Evolutionary conservation across 2,113 vertebrate genomes (phyloP), one percentile per base, ranked within the genome.

Genomic region (Psittacus erithacus): DNA sequence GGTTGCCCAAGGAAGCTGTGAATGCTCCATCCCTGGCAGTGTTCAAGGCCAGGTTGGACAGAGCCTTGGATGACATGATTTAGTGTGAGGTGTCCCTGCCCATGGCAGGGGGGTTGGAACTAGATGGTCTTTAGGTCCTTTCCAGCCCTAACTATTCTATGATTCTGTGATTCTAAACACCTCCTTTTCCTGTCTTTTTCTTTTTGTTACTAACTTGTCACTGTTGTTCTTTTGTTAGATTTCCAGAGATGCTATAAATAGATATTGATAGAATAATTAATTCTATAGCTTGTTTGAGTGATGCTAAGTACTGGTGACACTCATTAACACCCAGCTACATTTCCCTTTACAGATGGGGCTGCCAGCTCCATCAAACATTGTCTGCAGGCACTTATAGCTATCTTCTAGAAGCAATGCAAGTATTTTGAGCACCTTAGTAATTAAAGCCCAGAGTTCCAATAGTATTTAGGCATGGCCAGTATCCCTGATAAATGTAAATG

Each of bases 371-470:
- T 5, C 7, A 13, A 2, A 13, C 79, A n/a, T 16, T 74, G 10
- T 68, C 73, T 77, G 29, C 68, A 60, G 55, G 43, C 82, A 69
- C 81, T 78, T 91, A 20, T 9, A 91, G 84, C 63, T 62, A 11
- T 47, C 3, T 0, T 33, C 67, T 65, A 73, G 86, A 87, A 87
- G 63, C 62, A 73, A 41, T 88, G 65, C 25, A 85, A 96, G 17
- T 59, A 91, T 92, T 95, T 87, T 73, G 63, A 65, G 71, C 47
- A 38, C 7, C 29, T 52, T 93, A 27, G 65, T 91, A 93, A 89
- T 87, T 92, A 91, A 95, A 91, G 65, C 39, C 47, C 35, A 52
- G 77, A 74, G 73, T 35, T 91, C 39, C 50, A 13, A 38, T 62
- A 86, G 47, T 29, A 71, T 93, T 93, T 88, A 86, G 77, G 62